These are phyloP conservation scores for Electrona antarctica DNA, from an alignment of 2,113 vertebrate species.

Conservation along the genomic window DNA sequence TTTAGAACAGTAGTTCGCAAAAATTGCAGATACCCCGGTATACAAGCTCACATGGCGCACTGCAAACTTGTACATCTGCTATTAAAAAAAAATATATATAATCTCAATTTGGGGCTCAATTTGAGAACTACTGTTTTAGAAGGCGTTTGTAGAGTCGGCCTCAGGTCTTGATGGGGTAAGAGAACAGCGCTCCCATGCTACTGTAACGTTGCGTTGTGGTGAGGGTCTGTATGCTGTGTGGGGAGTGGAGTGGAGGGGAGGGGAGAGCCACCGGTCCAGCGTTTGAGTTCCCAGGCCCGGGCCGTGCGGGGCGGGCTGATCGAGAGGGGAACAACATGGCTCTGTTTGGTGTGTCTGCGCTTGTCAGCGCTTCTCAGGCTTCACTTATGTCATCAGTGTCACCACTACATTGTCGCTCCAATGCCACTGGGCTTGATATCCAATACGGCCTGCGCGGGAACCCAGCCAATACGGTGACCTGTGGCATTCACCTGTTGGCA, in stretches of 20 bases:
- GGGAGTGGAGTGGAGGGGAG: conserved; percentile 30
- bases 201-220: conserved; percentile 21
- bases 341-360: conserved; percentile 62
- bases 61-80: too few species aligned
- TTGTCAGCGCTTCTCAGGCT: conserved; percentile 65
- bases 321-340: conserved; percentile 63
- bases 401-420: conserved; percentile 69
- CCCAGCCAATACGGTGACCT: conserved; percentile 47
- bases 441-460: conserved; percentile 50
- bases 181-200: conserved; percentile 24
- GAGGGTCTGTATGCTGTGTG: conserved; percentile 37
- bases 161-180: background rate
- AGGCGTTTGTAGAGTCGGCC: too few species aligned
- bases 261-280: conserved; percentile 46
- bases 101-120: too few species aligned
- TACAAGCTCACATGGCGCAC: too few species aligned
- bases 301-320: conserved; percentile 17
- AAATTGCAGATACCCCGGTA: too few species aligned
- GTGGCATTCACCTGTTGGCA: conserved; percentile 64
- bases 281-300: conserved; percentile 59
- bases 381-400: conserved; percentile 65
- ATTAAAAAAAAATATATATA: too few species aligned
- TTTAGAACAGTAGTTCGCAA: too few species aligned
- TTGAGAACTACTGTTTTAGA: too few species aligned
- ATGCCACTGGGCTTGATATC: conserved; percentile 62